Conservation (phyloP, 2,888 invertebrate genomes). For the Carabus problematicus region DNA sequence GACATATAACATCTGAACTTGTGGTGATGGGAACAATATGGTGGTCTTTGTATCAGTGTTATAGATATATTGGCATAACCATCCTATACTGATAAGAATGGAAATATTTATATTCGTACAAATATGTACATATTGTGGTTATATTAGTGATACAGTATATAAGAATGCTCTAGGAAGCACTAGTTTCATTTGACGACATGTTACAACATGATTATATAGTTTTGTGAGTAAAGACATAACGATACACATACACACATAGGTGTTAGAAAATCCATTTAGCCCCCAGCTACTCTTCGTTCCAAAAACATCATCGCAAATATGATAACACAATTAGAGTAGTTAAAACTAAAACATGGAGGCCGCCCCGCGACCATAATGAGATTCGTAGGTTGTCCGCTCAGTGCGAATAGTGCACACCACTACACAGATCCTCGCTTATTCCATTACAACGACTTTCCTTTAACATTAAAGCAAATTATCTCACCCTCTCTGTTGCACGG, state of each 20-base stretch:
- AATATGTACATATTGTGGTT: slow-evolving; percentile 12
- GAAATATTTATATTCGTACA: slow-evolving; percentile 5
- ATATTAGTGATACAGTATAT: slow-evolving; percentile 9
- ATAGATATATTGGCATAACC: too few species aligned
- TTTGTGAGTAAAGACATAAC: slow-evolving; percentile 11
- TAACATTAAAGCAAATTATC: slow-evolving; percentile 56
- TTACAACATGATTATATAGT: slow-evolving; percentile 19
- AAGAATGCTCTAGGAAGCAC: too few species aligned
- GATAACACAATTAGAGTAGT: slow-evolving; percentile 39
- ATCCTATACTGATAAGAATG: neutral
- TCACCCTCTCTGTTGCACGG: slow-evolving; percentile 44
- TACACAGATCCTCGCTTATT: slow-evolving; percentile 52
- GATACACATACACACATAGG: neutral
- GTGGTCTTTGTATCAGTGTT: too few species aligned
- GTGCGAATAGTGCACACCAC: slow-evolving; percentile 44
- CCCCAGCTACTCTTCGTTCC: slow-evolving; percentile 25
- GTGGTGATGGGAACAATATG: too few species aligned
- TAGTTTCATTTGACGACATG: slow-evolving; percentile 18
- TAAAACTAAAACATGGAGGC: slow-evolving; percentile 37
- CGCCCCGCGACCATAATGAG: slow-evolving; percentile 24
- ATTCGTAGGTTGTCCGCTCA: slow-evolving; percentile 41
- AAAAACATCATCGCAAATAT: slow-evolving; percentile 38
- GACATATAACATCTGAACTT: too few species aligned
- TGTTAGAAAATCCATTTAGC: slow-evolving; percentile 34
- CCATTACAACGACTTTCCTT: slow-evolving; percentile 57